phyloP scores from a whole-genome alignment of 2,888 invertebrate genomes.

The Andrena bicolor region DNA sequence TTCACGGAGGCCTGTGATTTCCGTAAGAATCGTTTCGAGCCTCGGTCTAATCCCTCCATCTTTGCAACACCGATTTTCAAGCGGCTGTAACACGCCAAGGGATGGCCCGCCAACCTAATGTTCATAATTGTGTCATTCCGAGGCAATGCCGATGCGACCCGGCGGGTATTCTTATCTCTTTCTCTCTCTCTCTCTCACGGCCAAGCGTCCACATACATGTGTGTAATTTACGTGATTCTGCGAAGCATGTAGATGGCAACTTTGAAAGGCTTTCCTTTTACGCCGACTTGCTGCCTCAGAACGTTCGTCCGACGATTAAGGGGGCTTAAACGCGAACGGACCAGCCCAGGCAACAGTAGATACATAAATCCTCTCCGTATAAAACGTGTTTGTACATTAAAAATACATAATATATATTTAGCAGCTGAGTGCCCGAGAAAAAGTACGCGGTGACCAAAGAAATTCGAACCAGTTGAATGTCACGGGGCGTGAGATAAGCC shows the following conservation, averaged over 20 bases:
- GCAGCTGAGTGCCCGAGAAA: constrained; percentile 27
- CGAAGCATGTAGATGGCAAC: constrained; percentile 15
- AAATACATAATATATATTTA: constrained; percentile 37
- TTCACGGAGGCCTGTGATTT: constrained; percentile 2
- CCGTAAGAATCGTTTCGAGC: neutral
- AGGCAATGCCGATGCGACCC: neutral
- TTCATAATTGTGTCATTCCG: constrained; percentile 15
- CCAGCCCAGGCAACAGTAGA: constrained; percentile 62
- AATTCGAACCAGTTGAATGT: constrained; percentile 18
- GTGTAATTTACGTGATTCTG: constrained; percentile 3
- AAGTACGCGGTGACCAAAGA: constrained; percentile 21
- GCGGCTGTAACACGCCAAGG: constrained; percentile 51
- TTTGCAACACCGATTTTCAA: constrained; percentile 47
- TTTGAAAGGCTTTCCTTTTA: constrained; percentile 23
- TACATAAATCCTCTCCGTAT: constrained; percentile 29
- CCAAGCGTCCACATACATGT: constrained; percentile 7
- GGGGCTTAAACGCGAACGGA: constrained; percentile 58
- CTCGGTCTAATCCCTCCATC: constrained; percentile 67
- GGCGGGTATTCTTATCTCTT: neutral
- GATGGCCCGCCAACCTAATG: constrained; percentile 62
- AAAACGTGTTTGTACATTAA: constrained; percentile 42
- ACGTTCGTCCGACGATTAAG: constrained; percentile 45
- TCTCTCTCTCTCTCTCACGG: constrained; percentile 1
- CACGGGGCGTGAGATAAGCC: constrained; percentile 33
- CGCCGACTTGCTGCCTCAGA: constrained; percentile 21